phyloP scores from a whole-genome alignment of 2,888 invertebrate species.

The Torymus aiolomorphi region DNA sequence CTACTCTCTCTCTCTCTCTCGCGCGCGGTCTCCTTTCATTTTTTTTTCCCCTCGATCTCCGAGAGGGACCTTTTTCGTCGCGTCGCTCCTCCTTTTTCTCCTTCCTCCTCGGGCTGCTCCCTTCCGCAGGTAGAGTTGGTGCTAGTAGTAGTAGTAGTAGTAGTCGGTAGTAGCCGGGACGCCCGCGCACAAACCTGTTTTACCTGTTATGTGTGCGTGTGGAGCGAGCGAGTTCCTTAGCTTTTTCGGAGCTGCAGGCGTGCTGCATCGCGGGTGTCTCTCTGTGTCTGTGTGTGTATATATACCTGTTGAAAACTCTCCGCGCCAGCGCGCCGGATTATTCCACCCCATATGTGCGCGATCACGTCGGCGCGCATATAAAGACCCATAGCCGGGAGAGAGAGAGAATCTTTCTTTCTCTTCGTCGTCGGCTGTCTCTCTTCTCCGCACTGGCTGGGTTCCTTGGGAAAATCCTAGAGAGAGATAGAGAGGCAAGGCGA shows the following conservation, averaged over 20 bases:
- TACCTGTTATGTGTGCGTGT: constrained; percentile 66
- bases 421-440: neutral
- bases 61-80: constrained; percentile 12
- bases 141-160: too few relatives aligned
- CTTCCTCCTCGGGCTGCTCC: constrained; percentile 50
- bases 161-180: constrained; percentile 59
- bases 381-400: too few relatives aligned
- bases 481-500: too few relatives aligned
- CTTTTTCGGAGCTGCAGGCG: neutral
- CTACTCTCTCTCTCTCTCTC: neutral
- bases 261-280: too few relatives aligned
- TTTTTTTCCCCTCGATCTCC: constrained; percentile 50
- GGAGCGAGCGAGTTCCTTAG: constrained; percentile 1
- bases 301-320: constrained; percentile 46
- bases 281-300: too few relatives aligned
- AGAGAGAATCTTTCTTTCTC: neutral
- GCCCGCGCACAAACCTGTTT: constrained; percentile 73
- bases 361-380: constrained; percentile 19
- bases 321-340: constrained; percentile 45
- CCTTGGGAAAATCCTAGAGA: constrained; percentile 53
- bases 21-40: constrained; percentile 57
- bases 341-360: constrained; percentile 35
- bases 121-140: constrained; percentile 62
- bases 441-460: constrained; percentile 35
- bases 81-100: constrained; percentile 51